Conservation (phyloP, 2,888 invertebrate species). For the Syrphus vitripennis region DNA sequence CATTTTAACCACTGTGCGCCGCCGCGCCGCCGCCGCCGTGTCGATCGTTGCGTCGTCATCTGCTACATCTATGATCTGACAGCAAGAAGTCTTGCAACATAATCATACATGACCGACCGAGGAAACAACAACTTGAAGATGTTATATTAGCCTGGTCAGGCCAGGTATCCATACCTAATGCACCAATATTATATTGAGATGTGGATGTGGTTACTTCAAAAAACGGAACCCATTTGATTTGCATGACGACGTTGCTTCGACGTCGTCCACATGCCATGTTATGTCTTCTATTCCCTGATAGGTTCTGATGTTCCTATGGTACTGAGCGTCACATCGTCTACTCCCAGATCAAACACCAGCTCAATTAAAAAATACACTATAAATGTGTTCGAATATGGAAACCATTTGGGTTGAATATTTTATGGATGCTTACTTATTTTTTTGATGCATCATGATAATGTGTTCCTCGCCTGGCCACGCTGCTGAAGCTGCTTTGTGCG, state of each 20-base stretch:
- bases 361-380: slow-evolving; percentile 55
- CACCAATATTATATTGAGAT: accelerated
- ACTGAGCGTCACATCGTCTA: not conserved
- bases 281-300: not conserved
- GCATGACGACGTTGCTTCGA: slow-evolving; percentile 60
- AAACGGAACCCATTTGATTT: slow-evolving; percentile 56
- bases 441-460: slow-evolving; percentile 7
- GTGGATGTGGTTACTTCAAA: not conserved
- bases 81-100: slow-evolving; percentile 35
- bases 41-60: not conserved
- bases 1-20: too few species aligned
- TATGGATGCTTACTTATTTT: slow-evolving; percentile 22
- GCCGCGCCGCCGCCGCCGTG: too few species aligned
- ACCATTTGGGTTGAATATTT: slow-evolving; percentile 58
- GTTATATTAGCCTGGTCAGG: not conserved
- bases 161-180: not conserved
- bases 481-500: too few species aligned
- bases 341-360: not conserved
- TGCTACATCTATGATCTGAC: slow-evolving; percentile 40
- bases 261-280: slow-evolving; percentile 8
- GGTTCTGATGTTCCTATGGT: slow-evolving; percentile 5
- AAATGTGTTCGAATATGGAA: slow-evolving; percentile 47
- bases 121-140: not conserved
- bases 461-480: not conserved
- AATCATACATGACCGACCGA: not conserved